Base-by-base conservation (phyloP, 1,140 invertebrate genomes). In the Tyrophagus putrescentiae region DNA sequence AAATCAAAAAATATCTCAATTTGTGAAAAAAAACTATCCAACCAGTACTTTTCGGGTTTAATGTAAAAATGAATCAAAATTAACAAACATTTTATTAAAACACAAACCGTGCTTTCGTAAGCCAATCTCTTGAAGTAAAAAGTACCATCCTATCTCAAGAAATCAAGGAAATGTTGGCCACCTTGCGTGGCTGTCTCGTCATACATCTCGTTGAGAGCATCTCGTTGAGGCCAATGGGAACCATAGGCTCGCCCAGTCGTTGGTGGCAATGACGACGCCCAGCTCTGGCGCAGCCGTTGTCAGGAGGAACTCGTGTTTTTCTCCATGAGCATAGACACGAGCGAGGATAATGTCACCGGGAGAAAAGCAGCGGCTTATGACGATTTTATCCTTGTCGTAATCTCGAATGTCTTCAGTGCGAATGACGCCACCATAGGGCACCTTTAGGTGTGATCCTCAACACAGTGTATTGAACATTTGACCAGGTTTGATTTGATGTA, bases 181-280 rank as follows among this genome's bases (percentile, higher is more conserved):
- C 89, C 78, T 95, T 95, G 61, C 90, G 75, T 6, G 76, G 76
- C 76, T 94, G 86, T 71, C 86, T 89, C 0, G 78, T 75, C 7
- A 84, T 76, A 4, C 87, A 91, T 71, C 84, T 83, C 0, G 89
- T 87, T 70, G 91, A 96, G 68, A 93, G 86, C 90, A 95, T 95
- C 72, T 93, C 85, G 1, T 82, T 85, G 90, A 90, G 95, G 68
- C 84, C 90, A n/a, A 93, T 80, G 0, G 91, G 90, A 39, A 93
- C 78, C 89, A 96, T 90, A 6, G 65, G 66, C 33, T 64, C 70
- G 76, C 83, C 70, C 83, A 83, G 73, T 89, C 85, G 67, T 88
- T 90, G 61, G 82, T 78, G n/a, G 91, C 89, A 68, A 88, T 84
- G 0, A 88, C 89, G 66, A 95, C 91, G 44, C 92, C 92, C 25